These are phyloP conservation scores for Gymnobelideus leadbeateri DNA, from an alignment of 2,113 vertebrate genomes.

Conservation along the genomic window DNA sequence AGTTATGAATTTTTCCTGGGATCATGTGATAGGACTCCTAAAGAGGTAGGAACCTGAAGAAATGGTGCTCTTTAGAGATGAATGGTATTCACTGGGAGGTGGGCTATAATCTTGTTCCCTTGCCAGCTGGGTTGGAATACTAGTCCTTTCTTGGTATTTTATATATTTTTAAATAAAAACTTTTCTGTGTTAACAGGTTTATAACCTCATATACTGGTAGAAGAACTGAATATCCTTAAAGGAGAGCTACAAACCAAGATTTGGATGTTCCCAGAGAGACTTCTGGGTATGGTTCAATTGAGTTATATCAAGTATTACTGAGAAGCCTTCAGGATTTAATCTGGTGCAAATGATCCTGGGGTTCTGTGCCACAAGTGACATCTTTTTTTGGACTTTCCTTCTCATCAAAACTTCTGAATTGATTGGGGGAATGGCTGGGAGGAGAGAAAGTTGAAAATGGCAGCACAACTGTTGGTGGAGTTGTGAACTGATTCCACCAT, in stretches of 20 bases:
- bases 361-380: neutral
- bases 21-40: neutral
- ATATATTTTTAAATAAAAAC: neutral
- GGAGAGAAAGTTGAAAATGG: neutral
- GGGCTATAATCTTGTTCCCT: neutral
- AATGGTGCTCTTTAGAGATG: neutral
- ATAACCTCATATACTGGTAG: neutral
- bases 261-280: neutral
- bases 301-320: neutral
- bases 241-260: neutral
- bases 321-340: neutral
- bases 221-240: neutral
- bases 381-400: neutral
- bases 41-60: neutral
- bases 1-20: neutral
- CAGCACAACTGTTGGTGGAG: neutral
- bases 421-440: neutral
- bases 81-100: neutral
- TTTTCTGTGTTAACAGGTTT: neutral
- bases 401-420: neutral
- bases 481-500: no score
- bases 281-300: neutral
- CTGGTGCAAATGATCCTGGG: neutral
- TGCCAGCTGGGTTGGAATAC: neutral
- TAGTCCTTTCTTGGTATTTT: neutral